A percentile compares a stretch with the other conserved stretches of the same genome.
phyloP scores from a whole-genome alignment of 2,797 vertebrate species.

The Argyrosomus regius region DNA sequence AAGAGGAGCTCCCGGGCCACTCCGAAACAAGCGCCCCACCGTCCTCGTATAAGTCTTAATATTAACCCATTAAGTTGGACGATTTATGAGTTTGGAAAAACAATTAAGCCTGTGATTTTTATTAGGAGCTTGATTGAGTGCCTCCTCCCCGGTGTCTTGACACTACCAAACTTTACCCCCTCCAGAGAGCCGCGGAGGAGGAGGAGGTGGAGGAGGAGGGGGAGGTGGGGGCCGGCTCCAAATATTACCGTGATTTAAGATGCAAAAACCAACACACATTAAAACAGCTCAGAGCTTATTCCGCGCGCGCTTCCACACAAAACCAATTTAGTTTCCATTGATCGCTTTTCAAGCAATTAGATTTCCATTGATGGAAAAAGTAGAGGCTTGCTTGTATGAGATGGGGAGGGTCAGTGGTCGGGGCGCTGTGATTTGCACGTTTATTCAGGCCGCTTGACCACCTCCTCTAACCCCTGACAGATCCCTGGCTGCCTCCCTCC shows the following conservation, averaged over 20 bases:
- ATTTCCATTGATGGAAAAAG: constrained; percentile 84
- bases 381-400: constrained; percentile 76
- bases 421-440: constrained; percentile 77
- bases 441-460: constrained; percentile 76
- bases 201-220: neutral
- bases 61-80: constrained; percentile 76
- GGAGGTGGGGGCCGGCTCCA: constrained; percentile 51
- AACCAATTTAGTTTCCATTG: constrained; percentile 87
- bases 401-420: constrained; percentile 79
- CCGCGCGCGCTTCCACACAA: constrained; percentile 82
- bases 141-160: constrained; percentile 64
- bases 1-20: constrained; percentile 63
- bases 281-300: constrained; percentile 83
- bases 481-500: constrained; percentile 58
- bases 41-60: constrained; percentile 55
- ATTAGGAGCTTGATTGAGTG: constrained; percentile 79
- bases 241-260: constrained; percentile 84
- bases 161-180: constrained; percentile 72
- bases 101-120: constrained; percentile 82
- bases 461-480: constrained; percentile 76
- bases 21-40: constrained; percentile 52
- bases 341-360: constrained; percentile 85
- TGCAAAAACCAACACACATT: constrained; percentile 82
- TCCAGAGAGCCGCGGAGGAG: constrained; percentile 48
- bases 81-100: constrained; percentile 80